Conservation (phyloP, 2,888 invertebrate genomes). For the Branchellion lobata region DNA sequence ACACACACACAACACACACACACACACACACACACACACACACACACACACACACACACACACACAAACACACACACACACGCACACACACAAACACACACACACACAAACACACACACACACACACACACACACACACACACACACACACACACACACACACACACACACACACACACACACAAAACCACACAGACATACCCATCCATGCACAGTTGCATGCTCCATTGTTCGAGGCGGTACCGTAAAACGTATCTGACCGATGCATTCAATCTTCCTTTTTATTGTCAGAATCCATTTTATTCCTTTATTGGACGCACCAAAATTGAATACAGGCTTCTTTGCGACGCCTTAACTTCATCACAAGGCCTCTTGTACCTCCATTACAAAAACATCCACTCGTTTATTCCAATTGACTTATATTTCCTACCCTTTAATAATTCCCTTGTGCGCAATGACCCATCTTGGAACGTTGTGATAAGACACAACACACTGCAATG, state of each 20-base stretch:
- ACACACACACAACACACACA: not conserved
- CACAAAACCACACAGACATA: not conserved
- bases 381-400: too few species aligned
- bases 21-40: too few species aligned
- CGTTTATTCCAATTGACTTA: too few species aligned
- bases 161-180: conserved; percentile 8
- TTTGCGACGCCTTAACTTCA: too few species aligned
- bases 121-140: conserved; percentile 10
- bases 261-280: conserved; percentile 1
- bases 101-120: conserved; percentile 8
- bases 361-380: too few species aligned
- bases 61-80: not conserved
- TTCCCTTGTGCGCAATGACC: too few species aligned
- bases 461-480: too few species aligned
- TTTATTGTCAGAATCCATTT: not conserved
- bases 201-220: conserved; percentile 7
- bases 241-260: conserved; percentile 18
- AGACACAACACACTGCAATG: too few species aligned
- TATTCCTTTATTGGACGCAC: not conserved
- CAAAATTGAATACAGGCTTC: too few species aligned
- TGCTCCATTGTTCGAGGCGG: conserved; percentile 8
- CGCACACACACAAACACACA: conserved; percentile 4
- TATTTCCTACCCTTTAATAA: too few species aligned
- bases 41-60: not conserved
- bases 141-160: not conserved